These are phyloP conservation scores for Cinclus cinclus DNA, from an alignment of 2,113 vertebrate genomes.

Conservation along the genomic window DNA sequence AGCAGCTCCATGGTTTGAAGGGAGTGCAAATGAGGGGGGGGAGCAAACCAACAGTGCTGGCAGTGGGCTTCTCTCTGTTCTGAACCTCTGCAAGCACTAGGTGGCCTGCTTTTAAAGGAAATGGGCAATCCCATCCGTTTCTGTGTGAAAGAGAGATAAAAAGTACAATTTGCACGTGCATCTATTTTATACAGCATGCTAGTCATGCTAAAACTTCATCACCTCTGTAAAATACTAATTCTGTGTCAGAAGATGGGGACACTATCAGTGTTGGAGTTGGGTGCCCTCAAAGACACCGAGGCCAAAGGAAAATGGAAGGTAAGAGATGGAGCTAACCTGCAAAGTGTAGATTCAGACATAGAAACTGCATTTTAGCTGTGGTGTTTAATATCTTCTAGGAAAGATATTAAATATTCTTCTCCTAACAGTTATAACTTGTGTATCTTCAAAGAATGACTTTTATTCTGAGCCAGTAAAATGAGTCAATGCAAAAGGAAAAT, in stretches of 20 bases:
- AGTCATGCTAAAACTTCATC: not conserved
- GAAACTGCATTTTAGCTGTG: not conserved
- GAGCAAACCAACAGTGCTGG: not conserved
- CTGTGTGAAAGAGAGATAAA: not conserved
- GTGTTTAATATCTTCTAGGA: not conserved
- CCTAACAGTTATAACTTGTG: not conserved
- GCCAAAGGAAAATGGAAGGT: not conserved
- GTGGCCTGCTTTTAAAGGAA: slow-evolving; percentile 41
- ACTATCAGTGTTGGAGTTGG: not conserved
- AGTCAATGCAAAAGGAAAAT: not conserved
- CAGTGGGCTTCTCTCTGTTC: not conserved
- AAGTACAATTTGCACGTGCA: not conserved
- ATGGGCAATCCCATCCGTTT: not conserved
- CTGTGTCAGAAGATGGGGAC: not conserved
- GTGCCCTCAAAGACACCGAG: not conserved
- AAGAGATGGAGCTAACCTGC: not conserved
- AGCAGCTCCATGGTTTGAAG: not conserved
- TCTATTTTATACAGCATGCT: not conserved
- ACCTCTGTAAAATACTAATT: not conserved
- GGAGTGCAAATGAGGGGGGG: not conserved
- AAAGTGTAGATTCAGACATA: not conserved
- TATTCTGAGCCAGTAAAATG: not conserved
- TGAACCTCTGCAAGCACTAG: slow-evolving; percentile 18
- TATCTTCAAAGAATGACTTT: not conserved
- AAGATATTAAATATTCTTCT: not conserved